These are phyloP conservation scores for Ormyrus labotus DNA, from an alignment of 2,888 invertebrate species.

Conservation along the genomic window DNA sequence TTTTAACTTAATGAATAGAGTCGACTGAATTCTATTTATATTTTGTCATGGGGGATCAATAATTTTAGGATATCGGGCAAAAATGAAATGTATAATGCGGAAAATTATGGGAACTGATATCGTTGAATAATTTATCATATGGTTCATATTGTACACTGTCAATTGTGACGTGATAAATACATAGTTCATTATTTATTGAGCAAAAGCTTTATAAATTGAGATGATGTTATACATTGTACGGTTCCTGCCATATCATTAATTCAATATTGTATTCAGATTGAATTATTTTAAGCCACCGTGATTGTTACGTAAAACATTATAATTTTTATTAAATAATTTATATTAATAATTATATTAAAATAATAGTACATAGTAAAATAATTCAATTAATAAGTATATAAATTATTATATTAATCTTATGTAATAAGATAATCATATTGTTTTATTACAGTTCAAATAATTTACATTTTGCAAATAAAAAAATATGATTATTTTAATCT, in stretches of 20 bases:
- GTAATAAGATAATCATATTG: no score
- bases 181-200: slow-evolving; percentile 30
- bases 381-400: no score
- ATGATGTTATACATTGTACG: slow-evolving; percentile 2
- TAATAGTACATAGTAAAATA: no score
- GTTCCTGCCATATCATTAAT: slow-evolving; percentile 7
- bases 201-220: background rate
- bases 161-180: background rate
- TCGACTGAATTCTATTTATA: no score
- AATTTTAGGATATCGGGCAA: background rate
- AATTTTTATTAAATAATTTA: no score
- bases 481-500: no score
- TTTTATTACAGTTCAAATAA: no score
- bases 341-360: no score
- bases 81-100: slow-evolving; percentile 11
- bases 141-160: slow-evolving; percentile 34
- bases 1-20: no score
- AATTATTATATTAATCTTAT: no score
- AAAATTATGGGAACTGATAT: slow-evolving; percentile 23
- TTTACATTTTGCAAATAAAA: no score
- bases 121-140: slow-evolving; percentile 38
- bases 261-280: slow-evolving; percentile 28
- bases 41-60: background rate
- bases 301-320: no score
- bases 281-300: background rate